Evolutionary conservation across 2,888 invertebrate genomes (phyloP), one percentile per base, ranked within the genome.

Genomic region (Ophioninae sp.): DNA sequence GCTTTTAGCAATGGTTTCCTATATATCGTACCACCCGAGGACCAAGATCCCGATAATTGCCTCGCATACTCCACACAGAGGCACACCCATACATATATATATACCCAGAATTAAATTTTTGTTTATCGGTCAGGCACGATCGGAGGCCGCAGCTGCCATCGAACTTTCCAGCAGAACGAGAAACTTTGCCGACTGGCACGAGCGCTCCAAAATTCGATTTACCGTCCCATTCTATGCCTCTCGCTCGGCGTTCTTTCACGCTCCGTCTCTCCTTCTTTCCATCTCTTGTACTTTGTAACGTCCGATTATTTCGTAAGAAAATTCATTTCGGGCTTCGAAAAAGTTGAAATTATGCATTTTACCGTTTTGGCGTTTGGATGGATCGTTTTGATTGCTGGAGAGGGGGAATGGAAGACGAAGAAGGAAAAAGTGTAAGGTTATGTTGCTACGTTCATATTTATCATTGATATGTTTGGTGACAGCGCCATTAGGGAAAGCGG

Each of bases 51-150:
- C 76, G 58, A 76, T 76, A 59, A 67, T 67, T 76, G 76, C 67
- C 67, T 76, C 67, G 58, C 56, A 76, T 68, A 67, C 30, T 41
- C 10, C 23, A 17, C 30, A 1, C 39, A 22, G 20, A 61, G 30
- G 13, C 39, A 59, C 23, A 67, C n/a, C 23, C 65, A 65, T 75
- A 58, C 22, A 63, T 65, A 56, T 68, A 68, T 68, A 64, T 63
- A 39, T 39, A 41, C 20, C 2, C 30, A 79, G 74, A 79, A 79
- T 72, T 72, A 79, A 44, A 83, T 65, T 83, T 67, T 76, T 76
- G 76, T 83, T 79, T 77, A 79, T 83, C 76, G 83, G 76, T 77
- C 44, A 56, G 2, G 51, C 79, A 67, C 76, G 83, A 83, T 80
- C 79, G 37, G 61, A 74, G 51, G 20, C 58, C 69, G 82, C 83